Percentiles rank a stretch among this genome's conserved stretches.
Evolutionary conservation across 2,888 invertebrate genomes (phyloP).

Genomic region (Orthosia incerta): DNA sequence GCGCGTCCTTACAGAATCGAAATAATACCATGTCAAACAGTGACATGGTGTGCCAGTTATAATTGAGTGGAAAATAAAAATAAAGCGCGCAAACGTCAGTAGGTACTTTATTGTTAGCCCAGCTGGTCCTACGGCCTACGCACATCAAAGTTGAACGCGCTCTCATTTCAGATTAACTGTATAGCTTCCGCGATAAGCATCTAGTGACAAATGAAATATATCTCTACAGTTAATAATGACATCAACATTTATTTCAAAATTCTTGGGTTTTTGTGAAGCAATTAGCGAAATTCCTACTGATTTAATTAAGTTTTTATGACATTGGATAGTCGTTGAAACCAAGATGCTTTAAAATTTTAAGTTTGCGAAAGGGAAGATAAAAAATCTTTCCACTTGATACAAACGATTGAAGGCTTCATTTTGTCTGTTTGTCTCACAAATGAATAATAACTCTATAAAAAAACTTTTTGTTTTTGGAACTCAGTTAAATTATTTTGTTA

Average conservation of each 20-base stretch:
- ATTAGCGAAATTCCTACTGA: conserved; percentile 45
- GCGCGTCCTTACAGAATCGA: conserved; percentile 3
- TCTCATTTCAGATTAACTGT: conserved; percentile 56
- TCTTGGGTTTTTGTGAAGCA: conserved; percentile 18
- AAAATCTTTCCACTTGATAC: conserved; percentile 3
- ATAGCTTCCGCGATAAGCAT: conserved; percentile 41
- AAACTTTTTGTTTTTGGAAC: too few species aligned
- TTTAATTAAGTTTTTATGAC: conserved; percentile 42
- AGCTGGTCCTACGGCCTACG: conserved; percentile 9
- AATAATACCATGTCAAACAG: conserved; percentile 21
- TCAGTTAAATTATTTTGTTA: too few species aligned
- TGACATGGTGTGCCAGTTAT: conserved; percentile 39
- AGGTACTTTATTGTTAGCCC: conserved; percentile 33
- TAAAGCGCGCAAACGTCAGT: not conserved
- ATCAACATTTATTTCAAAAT: conserved; percentile 32
- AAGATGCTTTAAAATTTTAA: not conserved
- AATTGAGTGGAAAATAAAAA: conserved; percentile 26
- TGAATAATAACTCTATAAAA: not conserved
- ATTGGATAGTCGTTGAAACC: conserved; percentile 18
- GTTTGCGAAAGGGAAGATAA: conserved; percentile 5
- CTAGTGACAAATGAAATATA: conserved; percentile 55
- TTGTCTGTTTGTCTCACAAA: not conserved
- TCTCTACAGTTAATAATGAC: conserved; percentile 35
- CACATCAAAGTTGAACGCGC: conserved; percentile 41
- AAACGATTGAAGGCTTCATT: not conserved